Base-by-base conservation (phyloP, 2,888 invertebrate species). In the Drosophila neoperkinsi region DNA sequence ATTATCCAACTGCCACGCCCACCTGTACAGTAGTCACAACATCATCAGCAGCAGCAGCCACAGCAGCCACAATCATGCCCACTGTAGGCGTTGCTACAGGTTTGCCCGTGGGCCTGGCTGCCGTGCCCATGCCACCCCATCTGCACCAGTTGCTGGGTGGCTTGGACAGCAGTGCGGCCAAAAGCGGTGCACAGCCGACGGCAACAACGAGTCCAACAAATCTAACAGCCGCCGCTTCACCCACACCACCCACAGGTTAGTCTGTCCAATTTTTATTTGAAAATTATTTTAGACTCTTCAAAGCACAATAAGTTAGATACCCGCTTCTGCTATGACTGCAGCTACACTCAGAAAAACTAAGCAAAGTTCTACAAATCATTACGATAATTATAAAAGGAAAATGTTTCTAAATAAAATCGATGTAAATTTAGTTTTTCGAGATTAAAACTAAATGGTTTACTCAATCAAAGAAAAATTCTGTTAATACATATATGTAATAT, bases 61-160 rank as follows among this genome's bases (percentile, higher is more conserved):
- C 36, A 21, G 7, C 56, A 25, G 86, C 94, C 94, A 84, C 95
- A 94, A 89, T 94, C 95, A 93, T 96, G 95, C 88, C 96, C 94
- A 59, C 93, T 94, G 92, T 80, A 30, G 72, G 77, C 62, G 51
- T 71, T 4, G n/a, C 76, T 7, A 55, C 81, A 33, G 82, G 78
- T 25, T 21, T 79, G 62, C 73, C 79, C 60, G 72, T 79, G 61
- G 88, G 88, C 65, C 63, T 87, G 70, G 79, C 90, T 50, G 62
- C 81, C 16, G 60, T 85, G 41, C 84, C 85, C 28, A 62, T 84
- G 83, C 87, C 80, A 62, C 74, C 85, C 36, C 82, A 87, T 78
- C 61, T 90, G 74, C 85, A 77, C 16, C 57, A 41, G 28, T 77
- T 74, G 65, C 68, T 77, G 67, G 76, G 75, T 13, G 81, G 71